A percentile compares a stretch with the other conserved stretches of the same genome.
Conservation (phyloP, 2,113 vertebrate species). For the Mugil cephalus region DNA sequence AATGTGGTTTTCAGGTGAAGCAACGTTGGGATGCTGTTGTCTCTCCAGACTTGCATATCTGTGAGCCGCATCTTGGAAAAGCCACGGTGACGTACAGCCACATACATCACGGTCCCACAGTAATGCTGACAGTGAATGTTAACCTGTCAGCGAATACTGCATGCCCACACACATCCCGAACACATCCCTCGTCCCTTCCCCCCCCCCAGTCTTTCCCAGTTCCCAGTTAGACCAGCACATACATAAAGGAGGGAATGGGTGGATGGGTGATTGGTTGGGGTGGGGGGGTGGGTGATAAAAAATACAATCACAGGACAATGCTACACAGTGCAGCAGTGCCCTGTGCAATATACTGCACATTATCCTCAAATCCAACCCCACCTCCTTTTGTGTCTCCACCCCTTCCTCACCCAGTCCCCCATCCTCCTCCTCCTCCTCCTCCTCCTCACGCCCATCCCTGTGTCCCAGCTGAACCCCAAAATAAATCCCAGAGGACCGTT, state of each 20-base stretch:
- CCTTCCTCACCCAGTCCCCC: constrained; percentile 9
- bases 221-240: constrained; percentile 45
- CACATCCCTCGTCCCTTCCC: constrained; percentile 34
- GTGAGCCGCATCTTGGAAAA: constrained; percentile 26
- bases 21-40: constrained; percentile 5
- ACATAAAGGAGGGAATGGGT: constrained; percentile 49
- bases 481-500: constrained; percentile 64
- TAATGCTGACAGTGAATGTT: constrained; percentile 73
- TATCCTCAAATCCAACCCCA: constrained; percentile 48
- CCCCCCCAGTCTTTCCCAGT: constrained; percentile 31
- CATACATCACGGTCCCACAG: constrained; percentile 67
- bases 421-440: constrained; percentile 25
- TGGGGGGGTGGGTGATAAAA: constrained; percentile 67
- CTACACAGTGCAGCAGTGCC: constrained; percentile 26
- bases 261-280: constrained; percentile 44
- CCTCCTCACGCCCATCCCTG: constrained; percentile 22
- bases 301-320: constrained; percentile 66
- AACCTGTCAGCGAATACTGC: constrained; percentile 63
- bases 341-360: constrained; percentile 8
- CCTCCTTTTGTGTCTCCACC: constrained; percentile 38
- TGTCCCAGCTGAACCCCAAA: constrained; percentile 59
- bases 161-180: constrained; percentile 21
- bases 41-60: constrained; percentile 27
- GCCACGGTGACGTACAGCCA: constrained; percentile 56
- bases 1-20: constrained; percentile 22